phyloP scores from a whole-genome alignment of 2,797 vertebrate species.

The Neosilurus hyrtlii region DNA sequence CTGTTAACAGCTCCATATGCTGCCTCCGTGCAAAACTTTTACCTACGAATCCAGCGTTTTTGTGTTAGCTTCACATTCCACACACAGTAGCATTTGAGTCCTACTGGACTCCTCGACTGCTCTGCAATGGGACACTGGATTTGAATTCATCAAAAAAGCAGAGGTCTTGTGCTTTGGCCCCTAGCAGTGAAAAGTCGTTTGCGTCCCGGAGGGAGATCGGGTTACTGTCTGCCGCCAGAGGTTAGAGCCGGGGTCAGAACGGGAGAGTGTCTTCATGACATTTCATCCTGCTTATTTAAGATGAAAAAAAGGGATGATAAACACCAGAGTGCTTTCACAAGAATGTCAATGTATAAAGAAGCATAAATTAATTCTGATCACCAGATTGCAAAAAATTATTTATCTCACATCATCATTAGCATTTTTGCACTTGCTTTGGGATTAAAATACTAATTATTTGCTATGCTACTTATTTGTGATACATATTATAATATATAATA shows the following conservation, averaged over 20 bases:
- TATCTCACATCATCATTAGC: background rate
- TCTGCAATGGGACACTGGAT: background rate
- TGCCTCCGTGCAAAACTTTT: background rate
- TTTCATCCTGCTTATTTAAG: conserved; percentile 29
- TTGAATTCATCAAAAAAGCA: conserved; percentile 9
- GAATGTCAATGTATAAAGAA: background rate
- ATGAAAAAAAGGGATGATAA: conserved; percentile 9
- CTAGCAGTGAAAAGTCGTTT: conserved; percentile 35
- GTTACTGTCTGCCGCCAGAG: conserved; percentile 47
- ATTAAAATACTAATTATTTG: background rate
- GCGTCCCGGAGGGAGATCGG: conserved; percentile 43
- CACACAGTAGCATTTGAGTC: background rate
- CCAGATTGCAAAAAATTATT: background rate
- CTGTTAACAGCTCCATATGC: conserved; percentile 38
- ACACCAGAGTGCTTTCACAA: background rate
- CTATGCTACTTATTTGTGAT: background rate
- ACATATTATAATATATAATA: background rate
- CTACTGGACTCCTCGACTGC: background rate
- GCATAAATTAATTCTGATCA: background rate
- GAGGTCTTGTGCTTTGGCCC: background rate
- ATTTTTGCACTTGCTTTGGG: background rate
- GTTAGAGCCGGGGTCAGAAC: conserved; percentile 41
- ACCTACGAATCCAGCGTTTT: conserved; percentile 5
- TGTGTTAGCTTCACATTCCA: conserved; percentile 6
- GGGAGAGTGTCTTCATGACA: conserved; percentile 27